Percentiles rank a stretch among this genome's conserved stretches.
Conservation (phyloP, 2,888 invertebrate species). For the Torymus texanus region DNA sequence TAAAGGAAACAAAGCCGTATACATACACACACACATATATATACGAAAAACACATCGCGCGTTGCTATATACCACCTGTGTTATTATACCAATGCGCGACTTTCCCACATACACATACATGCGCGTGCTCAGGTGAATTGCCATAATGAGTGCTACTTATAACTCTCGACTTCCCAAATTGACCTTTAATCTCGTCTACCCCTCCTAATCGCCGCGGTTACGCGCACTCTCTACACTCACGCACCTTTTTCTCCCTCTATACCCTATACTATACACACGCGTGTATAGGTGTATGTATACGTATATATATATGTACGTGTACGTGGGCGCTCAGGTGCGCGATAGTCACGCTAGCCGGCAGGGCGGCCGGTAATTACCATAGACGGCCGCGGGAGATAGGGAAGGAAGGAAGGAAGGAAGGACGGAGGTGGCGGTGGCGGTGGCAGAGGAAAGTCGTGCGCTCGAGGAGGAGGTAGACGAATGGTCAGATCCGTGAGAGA, state of each 20-base stretch:
- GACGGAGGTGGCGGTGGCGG: conserved; percentile 17
- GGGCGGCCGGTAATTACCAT: conserved; percentile 49
- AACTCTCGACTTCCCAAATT: conserved; percentile 45
- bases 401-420: conserved; percentile 51
- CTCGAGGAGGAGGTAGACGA: conserved; percentile 46
- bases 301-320: too few relatives aligned
- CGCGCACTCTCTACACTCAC: not conserved
- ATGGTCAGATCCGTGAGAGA: conserved; percentile 49
- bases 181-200: conserved; percentile 55
- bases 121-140: too few relatives aligned
- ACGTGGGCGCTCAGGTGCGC: conserved; percentile 1
- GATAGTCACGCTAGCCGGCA: conserved; percentile 25
- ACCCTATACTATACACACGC: too few relatives aligned
- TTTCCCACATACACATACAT: conserved; percentile 11
- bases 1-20: too few relatives aligned
- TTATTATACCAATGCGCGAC: too few relatives aligned
- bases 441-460: conserved; percentile 43
- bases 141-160: not conserved
- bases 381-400: conserved; percentile 42
- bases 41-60: too few relatives aligned
- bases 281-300: too few relatives aligned
- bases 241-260: too few relatives aligned
- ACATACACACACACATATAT: too few relatives aligned
- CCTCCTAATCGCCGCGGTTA: conserved; percentile 40
- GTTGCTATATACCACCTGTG: too few relatives aligned